Conservation (phyloP, 2,888 invertebrate species). For the Caenorhabditis imperialis region DNA sequence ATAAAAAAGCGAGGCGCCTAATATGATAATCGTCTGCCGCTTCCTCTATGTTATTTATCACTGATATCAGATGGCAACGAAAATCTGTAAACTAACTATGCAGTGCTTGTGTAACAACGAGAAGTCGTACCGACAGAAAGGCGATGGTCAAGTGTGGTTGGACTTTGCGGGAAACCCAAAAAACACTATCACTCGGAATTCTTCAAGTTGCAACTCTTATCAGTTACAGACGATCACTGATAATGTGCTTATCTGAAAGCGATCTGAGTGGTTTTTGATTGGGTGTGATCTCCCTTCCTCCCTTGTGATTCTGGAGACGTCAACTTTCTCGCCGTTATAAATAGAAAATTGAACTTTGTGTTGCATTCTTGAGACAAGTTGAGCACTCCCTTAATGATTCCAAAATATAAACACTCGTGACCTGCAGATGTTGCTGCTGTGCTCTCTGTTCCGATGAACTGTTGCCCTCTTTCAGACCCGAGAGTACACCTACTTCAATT, state of each 20-base stretch:
- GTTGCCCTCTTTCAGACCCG: neutral
- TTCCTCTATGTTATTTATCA: constrained; percentile 8
- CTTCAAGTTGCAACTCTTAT: too few species aligned
- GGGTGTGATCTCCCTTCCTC: constrained; percentile 1
- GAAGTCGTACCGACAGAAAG: too few species aligned
- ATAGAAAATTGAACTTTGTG: constrained; percentile 21
- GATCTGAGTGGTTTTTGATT: neutral
- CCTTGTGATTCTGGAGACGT: constrained; percentile 9
- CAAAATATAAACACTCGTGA: constrained; percentile 6
- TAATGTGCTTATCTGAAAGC: too few species aligned
- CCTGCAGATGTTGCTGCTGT: too few species aligned
- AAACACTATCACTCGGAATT: too few species aligned
- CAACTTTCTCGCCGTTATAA: neutral
- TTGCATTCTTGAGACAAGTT: too few species aligned
- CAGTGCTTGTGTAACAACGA: too few species aligned
- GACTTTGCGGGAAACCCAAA: too few species aligned
- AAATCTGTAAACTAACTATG: constrained; percentile 8
- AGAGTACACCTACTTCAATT: neutral
- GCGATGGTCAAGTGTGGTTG: too few species aligned
- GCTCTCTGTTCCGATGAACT: constrained; percentile 2
- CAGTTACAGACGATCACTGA: too few species aligned
- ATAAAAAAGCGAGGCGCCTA: constrained; percentile 31
- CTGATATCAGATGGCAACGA: neutral
- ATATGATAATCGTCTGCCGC: constrained; percentile 43
- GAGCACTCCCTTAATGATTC: too few species aligned